Percentiles rank a stretch among this genome's conserved stretches.
These are phyloP conservation scores for Zoanthus gigantus DNA, from an alignment of 92 coral and sea anemone genomes.

Conservation along the genomic window DNA sequence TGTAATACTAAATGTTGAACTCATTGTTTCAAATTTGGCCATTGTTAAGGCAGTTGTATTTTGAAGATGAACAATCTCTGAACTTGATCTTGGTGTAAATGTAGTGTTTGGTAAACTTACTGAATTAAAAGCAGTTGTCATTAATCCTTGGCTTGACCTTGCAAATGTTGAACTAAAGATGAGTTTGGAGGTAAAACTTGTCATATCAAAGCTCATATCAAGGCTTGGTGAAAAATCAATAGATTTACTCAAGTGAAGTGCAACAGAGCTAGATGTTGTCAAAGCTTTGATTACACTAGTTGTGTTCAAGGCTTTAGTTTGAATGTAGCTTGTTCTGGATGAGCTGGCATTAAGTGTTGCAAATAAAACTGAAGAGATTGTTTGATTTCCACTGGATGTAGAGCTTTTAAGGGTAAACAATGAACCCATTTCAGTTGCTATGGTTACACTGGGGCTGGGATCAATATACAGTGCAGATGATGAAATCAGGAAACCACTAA, in stretches of 20 bases:
- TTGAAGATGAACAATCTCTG: background rate
- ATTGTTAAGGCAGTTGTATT: constrained; percentile 12
- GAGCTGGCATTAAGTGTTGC: background rate
- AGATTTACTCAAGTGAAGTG: background rate
- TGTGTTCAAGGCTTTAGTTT: constrained; percentile 13
- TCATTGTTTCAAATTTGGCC: background rate
- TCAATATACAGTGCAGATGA: background rate
- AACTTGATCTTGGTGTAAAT: background rate
- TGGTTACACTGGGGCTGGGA: constrained; percentile 13
- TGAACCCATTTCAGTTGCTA: background rate
- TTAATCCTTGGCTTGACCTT: background rate
- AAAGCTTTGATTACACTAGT: constrained; percentile 6
- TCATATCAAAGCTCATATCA: too few species aligned
- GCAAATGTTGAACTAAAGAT: constrained; percentile 4
- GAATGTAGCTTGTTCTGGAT: background rate
- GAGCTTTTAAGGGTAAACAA: constrained; percentile 18
- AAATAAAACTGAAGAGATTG: background rate
- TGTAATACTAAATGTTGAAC: constrained; percentile 5
- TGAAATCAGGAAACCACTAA: background rate
- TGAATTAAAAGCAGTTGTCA: background rate
- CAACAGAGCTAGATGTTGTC: background rate
- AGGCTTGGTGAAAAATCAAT: background rate
- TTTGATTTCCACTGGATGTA: constrained; percentile 19
- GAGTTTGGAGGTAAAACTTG: background rate
- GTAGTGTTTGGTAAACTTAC: background rate